phyloP scores from a whole-genome alignment of 2,797 vertebrate species.

The Nannoperca australis region DNA sequence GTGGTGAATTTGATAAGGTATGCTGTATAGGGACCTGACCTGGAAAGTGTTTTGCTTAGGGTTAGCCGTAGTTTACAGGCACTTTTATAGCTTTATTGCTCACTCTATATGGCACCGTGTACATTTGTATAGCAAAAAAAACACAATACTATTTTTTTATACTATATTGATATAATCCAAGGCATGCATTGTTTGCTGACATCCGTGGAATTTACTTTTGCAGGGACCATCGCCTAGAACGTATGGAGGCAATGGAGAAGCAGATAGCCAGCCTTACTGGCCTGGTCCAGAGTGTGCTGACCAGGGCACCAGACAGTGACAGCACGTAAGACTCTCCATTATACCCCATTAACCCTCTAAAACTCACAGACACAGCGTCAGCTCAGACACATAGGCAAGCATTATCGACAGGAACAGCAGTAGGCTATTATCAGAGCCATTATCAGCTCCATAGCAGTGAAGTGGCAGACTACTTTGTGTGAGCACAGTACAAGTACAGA shows the following conservation, averaged over 20 bases:
- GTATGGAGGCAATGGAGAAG: slow-evolving; percentile 99
- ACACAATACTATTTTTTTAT: neutral
- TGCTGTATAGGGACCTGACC: neutral
- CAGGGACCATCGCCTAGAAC: slow-evolving; percentile 88
- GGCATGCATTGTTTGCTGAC: slow-evolving; percentile 9
- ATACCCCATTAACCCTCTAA: slow-evolving; percentile 50
- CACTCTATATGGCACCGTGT: neutral
- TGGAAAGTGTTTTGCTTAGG: neutral
- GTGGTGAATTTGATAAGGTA: neutral
- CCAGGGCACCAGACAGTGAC: slow-evolving; percentile 94
- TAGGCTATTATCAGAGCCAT: slow-evolving; percentile 67
- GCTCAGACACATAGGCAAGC: slow-evolving; percentile 52
- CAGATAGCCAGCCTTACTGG: slow-evolving; percentile 98
- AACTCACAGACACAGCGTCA: slow-evolving; percentile 45
- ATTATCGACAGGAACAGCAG: slow-evolving; percentile 57
- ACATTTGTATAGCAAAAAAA: neutral
- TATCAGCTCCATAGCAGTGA: slow-evolving; percentile 62
- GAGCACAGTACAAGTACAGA: slow-evolving; percentile 48
- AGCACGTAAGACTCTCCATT: slow-evolving; percentile 87
- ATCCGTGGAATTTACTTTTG: slow-evolving; percentile 14
- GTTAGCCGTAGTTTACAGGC: neutral
- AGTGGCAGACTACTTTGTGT: slow-evolving; percentile 58
- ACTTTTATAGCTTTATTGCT: neutral
- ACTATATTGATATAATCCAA: neutral
- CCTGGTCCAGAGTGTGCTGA: slow-evolving; percentile 96